Evolutionary conservation across 2,797 vertebrate genomes (phyloP).

Genomic region (Staurois parvus): DNA sequence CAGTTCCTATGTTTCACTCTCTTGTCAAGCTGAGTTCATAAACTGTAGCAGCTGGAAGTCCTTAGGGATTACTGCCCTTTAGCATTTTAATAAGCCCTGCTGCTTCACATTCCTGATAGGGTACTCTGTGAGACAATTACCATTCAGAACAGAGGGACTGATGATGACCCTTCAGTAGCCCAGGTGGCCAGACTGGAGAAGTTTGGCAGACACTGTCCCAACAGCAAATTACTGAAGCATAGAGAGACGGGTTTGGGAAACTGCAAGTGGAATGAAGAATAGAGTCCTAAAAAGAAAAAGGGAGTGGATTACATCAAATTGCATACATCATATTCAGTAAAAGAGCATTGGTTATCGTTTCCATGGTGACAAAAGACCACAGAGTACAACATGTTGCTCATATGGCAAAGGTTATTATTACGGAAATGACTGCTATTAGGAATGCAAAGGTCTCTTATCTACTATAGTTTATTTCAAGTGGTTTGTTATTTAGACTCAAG

Average conservation of each 20-base stretch:
- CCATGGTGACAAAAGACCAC: slow-evolving; percentile 38
- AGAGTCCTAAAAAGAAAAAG: slow-evolving; percentile 40
- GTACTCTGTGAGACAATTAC: slow-evolving; percentile 80
- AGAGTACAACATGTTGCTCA: slow-evolving; percentile 41
- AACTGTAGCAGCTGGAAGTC: slow-evolving; percentile 84
- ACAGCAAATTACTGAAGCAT: slow-evolving; percentile 67
- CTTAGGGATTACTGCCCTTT: slow-evolving; percentile 85
- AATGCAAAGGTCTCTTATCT: slow-evolving; percentile 42
- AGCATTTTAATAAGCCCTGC: slow-evolving; percentile 84
- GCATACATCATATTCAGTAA: slow-evolving; percentile 39
- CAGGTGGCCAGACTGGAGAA: slow-evolving; percentile 73
- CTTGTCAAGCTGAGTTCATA: slow-evolving; percentile 80
- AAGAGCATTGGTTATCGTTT: slow-evolving; percentile 40
- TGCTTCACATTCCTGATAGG: slow-evolving; percentile 78
- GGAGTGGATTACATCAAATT: slow-evolving; percentile 63
- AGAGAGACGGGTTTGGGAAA: slow-evolving; percentile 48
- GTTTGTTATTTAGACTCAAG: slow-evolving; percentile 34
- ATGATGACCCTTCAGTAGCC: slow-evolving; percentile 71
- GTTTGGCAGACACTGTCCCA: slow-evolving; percentile 59
- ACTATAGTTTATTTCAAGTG: slow-evolving; percentile 52
- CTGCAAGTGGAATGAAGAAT: slow-evolving; percentile 44
- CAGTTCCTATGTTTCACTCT: slow-evolving; percentile 62
- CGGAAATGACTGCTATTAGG: slow-evolving; percentile 53
- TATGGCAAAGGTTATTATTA: slow-evolving; percentile 58
- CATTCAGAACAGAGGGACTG: slow-evolving; percentile 72